Evolutionary conservation across 2,113 vertebrate genomes (phyloP), one percentile per base, ranked within the genome.

Genomic region (Boulengeromyrus knoepffleri): DNA sequence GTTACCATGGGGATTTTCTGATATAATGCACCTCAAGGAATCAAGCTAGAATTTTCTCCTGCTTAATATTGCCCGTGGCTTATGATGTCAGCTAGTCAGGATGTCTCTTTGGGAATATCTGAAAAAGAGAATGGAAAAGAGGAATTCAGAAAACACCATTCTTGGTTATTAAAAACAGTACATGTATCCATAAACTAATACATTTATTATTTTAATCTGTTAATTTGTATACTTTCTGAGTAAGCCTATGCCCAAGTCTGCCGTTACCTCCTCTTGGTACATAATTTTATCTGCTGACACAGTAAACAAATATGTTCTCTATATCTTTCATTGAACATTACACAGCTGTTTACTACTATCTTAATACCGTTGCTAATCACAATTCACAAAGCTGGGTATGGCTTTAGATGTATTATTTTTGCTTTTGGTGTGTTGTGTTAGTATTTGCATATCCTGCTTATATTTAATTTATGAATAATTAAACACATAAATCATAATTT

Each of bases 1-100:
- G 91, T 92, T 92, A 85, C 91, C 90, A 92, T 92, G 91, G 90
- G 90, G 89, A 90, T 86, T 77, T 85, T 89, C 88, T 90, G 88
- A 83, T 45, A 89, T 89, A 87, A 90, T 90, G 88, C 85, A 74
- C 87, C 90, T 91, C 77, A 58, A 90, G 90, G 90, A 92, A 91
- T 92, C 84, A 88, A 90, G 53, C 88, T 70, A 52, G 77, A 86
- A 45, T 87, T 62, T 89, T 88, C 89, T 77, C 24, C 88, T 91
- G 90, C 58, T 88, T 91, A 31, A 88, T 90, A 80, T 89, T 90
- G 88, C 90, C 88, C 50, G 9, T 91, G 89, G 90, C 42, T 88
- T 66, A 88, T 86, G 90, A 92, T 92, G 77, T 91, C 88, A 92
- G 77, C 56, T 66, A 90, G 90, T 80, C 15, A 52, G 91, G 74